Conservation (phyloP, 2,797 vertebrate species). For the Scolopax bukidnonensis region DNA sequence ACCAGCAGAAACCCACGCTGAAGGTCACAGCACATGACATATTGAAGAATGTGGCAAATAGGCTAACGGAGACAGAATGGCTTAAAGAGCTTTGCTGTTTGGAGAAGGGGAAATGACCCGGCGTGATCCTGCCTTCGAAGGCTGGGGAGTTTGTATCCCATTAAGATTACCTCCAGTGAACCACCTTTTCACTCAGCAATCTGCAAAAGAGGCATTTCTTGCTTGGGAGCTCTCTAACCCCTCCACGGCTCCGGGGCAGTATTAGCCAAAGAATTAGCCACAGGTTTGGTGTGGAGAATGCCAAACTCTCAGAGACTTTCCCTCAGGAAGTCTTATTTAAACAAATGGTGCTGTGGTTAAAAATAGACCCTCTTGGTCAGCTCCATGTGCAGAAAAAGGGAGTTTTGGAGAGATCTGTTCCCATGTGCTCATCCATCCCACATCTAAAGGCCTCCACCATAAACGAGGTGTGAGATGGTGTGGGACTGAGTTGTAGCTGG, state of each 20-base stretch:
- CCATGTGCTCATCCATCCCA: background rate
- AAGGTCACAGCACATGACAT: conserved; percentile 27
- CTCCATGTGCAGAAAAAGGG: background rate
- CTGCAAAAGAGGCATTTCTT: conserved; percentile 17
- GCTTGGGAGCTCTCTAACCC: background rate
- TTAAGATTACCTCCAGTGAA: conserved; percentile 44
- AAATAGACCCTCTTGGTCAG: background rate
- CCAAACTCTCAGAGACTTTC: background rate
- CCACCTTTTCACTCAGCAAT: conserved; percentile 20
- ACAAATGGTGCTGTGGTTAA: conserved; percentile 13
- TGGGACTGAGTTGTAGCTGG: background rate
- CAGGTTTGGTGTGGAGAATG: background rate
- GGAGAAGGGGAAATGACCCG: conserved; percentile 66
- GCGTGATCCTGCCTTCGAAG: conserved; percentile 46
- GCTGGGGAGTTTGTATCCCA: conserved; percentile 36
- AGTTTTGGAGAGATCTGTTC: background rate
- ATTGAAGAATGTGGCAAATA: conserved; percentile 19
- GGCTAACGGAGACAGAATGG: background rate
- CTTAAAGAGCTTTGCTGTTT: background rate
- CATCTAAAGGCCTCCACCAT: background rate
- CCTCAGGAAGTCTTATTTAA: conserved; percentile 26
- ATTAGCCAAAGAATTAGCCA: background rate
- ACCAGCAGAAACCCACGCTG: background rate
- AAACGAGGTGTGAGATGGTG: background rate
- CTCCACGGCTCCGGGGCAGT: background rate